These are phyloP conservation scores for Athalia circularis DNA, from an alignment of 2,888 invertebrate species.

Conservation along the genomic window DNA sequence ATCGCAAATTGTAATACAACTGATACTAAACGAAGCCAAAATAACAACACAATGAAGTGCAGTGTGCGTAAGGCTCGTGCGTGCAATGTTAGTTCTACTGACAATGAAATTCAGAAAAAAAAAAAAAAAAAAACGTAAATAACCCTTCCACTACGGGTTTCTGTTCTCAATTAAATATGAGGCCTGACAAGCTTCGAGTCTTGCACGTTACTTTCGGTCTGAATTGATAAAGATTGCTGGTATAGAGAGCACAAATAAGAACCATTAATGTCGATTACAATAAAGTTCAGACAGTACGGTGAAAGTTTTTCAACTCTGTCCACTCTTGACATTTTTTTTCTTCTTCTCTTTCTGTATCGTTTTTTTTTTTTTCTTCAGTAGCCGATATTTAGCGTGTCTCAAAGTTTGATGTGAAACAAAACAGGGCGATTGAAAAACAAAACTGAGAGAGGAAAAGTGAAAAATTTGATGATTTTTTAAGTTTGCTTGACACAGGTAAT, in stretches of 20 bases:
- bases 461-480: conserved; percentile 21
- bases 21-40: too few relatives aligned
- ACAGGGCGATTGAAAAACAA: not conserved
- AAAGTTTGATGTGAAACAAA: not conserved
- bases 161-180: too few relatives aligned
- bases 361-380: not conserved
- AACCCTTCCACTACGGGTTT: too few relatives aligned
- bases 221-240: not conserved
- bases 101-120: too few relatives aligned
- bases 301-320: conserved; percentile 13
- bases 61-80: too few relatives aligned
- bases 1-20: too few relatives aligned
- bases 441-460: not conserved
- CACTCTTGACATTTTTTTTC: not conserved
- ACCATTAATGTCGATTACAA: conserved; percentile 22
- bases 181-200: not conserved
- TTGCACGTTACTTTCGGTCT: not conserved
- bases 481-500: conserved; percentile 2
- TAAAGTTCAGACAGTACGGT: conserved; percentile 15
- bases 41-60: too few relatives aligned
- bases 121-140: too few relatives aligned
- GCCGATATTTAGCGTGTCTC: not conserved
- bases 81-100: too few relatives aligned
- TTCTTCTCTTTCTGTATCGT: not conserved
- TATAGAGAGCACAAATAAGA: not conserved